phyloP scores from a whole-genome alignment of 2,113 vertebrate species.

The Suncus etruscus region DNA sequence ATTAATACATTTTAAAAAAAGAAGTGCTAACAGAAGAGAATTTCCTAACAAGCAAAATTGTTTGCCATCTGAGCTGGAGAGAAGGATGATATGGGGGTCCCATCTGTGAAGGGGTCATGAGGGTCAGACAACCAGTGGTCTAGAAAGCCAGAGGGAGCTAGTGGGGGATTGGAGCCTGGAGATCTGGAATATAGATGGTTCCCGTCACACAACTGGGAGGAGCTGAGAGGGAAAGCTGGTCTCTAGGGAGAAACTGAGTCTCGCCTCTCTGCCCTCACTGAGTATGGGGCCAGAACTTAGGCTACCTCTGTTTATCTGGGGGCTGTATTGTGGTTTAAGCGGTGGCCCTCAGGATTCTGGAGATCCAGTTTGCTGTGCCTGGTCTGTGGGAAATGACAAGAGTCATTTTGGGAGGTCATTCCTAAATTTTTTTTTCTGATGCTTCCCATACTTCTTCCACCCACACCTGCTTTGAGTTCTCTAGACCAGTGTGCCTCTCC shows the following conservation, averaged over 20 bases:
- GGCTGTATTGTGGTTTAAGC: rapidly evolving
- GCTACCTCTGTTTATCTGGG: no score
- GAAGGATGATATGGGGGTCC: neutral
- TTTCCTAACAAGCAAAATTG: neutral
- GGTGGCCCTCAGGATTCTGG: neutral
- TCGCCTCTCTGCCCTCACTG: no score
- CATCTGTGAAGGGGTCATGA: no score
- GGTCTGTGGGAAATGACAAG: neutral
- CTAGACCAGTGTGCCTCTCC: neutral
- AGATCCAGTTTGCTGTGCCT: slow-evolving; percentile 11
- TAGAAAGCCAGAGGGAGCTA: neutral
- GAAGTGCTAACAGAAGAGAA: no score
- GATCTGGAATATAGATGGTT: neutral
- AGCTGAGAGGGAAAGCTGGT: neutral
- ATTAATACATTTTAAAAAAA: no score
- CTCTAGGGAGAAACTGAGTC: neutral
- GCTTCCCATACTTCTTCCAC: slow-evolving; percentile 37
- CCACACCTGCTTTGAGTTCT: neutral
- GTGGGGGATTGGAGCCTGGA: neutral
- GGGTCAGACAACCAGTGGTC: no score
- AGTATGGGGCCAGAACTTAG: no score
- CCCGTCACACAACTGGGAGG: neutral
- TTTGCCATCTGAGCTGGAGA: neutral
- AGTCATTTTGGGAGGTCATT: slow-evolving; percentile 63
- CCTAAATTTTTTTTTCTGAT: slow-evolving; percentile 62